Evolutionary conservation across 1,140 invertebrate genomes (phyloP).

Genomic region (Eufriesea mexicana): DNA sequence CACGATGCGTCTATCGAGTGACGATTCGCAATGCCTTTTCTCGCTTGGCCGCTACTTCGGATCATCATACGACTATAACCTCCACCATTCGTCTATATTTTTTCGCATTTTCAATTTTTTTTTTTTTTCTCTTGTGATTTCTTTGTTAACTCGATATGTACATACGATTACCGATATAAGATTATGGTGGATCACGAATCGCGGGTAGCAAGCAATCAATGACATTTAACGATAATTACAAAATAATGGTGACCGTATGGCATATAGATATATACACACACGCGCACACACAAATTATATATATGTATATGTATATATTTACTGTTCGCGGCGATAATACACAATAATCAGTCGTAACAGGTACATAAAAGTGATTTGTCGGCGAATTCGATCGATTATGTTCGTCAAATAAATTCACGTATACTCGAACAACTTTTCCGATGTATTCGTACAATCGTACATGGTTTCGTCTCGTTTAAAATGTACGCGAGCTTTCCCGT

Average conservation of each 20-base stretch:
- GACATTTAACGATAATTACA: constrained; percentile 66
- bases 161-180: constrained; percentile 47
- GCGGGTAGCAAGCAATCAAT: constrained; percentile 60
- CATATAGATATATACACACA: constrained; percentile 58
- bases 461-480: background rate
- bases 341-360: constrained; percentile 60
- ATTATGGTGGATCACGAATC: constrained; percentile 48
- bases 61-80: background rate
- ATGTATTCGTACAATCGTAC: background rate
- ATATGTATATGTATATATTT: constrained; percentile 48
- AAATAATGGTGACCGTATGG: constrained; percentile 56
- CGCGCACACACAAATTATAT: constrained; percentile 28
- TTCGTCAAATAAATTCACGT: background rate
- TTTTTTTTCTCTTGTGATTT: background rate
- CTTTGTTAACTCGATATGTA: constrained; percentile 60
- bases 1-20: background rate
- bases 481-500: background rate
- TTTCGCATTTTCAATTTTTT: background rate
- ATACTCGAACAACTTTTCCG: background rate
- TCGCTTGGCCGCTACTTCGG: background rate
- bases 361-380: constrained; percentile 60
- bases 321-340: constrained; percentile 39
- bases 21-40: background rate
- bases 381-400: constrained; percentile 37
- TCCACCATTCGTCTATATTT: background rate